A percentile compares a stretch with the other conserved stretches of the same genome.
These are phyloP conservation scores for Holothuria glaberrima DNA, from an alignment of 35 echinoderm and acorn worm genomes.

Conservation along the genomic window DNA sequence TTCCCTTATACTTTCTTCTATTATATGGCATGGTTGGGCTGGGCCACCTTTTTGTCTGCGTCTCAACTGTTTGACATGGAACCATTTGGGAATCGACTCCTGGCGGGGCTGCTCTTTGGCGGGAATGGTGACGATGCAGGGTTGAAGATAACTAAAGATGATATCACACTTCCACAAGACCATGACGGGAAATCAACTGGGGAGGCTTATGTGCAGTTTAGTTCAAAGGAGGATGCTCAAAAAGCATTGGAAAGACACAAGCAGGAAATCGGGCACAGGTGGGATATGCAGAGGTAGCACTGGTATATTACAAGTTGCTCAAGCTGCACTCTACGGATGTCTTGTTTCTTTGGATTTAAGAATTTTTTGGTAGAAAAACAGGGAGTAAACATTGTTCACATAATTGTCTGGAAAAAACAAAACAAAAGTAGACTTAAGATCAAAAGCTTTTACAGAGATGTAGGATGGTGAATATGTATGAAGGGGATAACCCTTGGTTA, in stretches of 20 bases:
- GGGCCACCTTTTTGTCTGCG: slow-evolving; percentile 46
- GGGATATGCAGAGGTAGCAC: slow-evolving; percentile 62
- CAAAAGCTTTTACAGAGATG: too few relatives aligned
- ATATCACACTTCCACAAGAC: slow-evolving; percentile 93
- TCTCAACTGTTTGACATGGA: slow-evolving; percentile 44
- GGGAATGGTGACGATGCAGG: slow-evolving; percentile 77
- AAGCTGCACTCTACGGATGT: slow-evolving; percentile 14
- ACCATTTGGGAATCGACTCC: slow-evolving; percentile 18
- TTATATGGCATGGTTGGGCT: slow-evolving; percentile 64
- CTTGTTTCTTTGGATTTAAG: background rate
- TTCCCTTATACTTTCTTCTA: slow-evolving; percentile 22
- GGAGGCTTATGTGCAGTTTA: slow-evolving; percentile 99
- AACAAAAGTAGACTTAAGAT: too few relatives aligned
- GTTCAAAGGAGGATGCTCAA: slow-evolving; percentile 88
- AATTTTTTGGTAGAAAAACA: background rate
- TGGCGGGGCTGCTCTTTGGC: slow-evolving; percentile 32
- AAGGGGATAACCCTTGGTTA: too few relatives aligned
- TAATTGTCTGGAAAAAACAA: too few relatives aligned
- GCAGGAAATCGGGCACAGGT: slow-evolving; percentile 99
- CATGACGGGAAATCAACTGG: slow-evolving; percentile 82
- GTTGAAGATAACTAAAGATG: slow-evolving; percentile 93
- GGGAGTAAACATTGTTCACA: background rate
- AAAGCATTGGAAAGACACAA: slow-evolving; percentile 97
- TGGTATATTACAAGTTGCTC: slow-evolving; percentile 44
- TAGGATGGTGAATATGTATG: too few relatives aligned